A percentile compares a stretch with the other conserved stretches of the same genome.
phyloP scores from a whole-genome alignment of 2,888 invertebrate genomes.

The Mythimna ferrago region DNA sequence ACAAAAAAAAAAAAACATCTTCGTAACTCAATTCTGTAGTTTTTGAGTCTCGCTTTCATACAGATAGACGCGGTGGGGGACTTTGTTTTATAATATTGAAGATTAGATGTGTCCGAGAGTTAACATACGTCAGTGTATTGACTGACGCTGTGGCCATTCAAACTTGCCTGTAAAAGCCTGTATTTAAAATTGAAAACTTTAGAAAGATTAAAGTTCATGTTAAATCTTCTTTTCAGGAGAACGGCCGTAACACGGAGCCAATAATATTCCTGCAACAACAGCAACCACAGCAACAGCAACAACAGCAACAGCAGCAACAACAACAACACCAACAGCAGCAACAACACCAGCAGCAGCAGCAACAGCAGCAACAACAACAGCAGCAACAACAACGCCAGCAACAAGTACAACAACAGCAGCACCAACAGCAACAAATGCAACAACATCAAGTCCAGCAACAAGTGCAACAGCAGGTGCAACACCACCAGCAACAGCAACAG shows the following conservation, averaged over 20 bases:
- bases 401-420: conserved; percentile 33
- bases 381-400: conserved; percentile 36
- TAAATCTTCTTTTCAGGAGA: conserved; percentile 42
- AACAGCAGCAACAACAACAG: conserved; percentile 36
- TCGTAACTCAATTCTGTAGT: no score
- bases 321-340: conserved; percentile 26
- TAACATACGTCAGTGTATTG: no score
- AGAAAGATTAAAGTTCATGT: not conserved
- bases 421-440: conserved; percentile 68
- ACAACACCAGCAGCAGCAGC: conserved; percentile 29
- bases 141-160: no score
- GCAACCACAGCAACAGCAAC: conserved; percentile 19
- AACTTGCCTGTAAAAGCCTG: no score
- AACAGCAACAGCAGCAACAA: conserved; percentile 21
- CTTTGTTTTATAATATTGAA: no score
- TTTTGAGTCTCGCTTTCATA: no score
- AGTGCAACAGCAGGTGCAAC: conserved; percentile 72
- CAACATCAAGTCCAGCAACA: conserved; percentile 71
- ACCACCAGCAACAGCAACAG: conserved; percentile 69
- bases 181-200: not conserved
- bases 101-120: no score
- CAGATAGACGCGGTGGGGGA: no score
- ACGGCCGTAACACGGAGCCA: conserved; percentile 46
- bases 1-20: no score
- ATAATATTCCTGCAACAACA: conserved; percentile 56